phyloP scores from a whole-genome alignment of 2,797 vertebrate genomes.

The Hirundo rustica region DNA sequence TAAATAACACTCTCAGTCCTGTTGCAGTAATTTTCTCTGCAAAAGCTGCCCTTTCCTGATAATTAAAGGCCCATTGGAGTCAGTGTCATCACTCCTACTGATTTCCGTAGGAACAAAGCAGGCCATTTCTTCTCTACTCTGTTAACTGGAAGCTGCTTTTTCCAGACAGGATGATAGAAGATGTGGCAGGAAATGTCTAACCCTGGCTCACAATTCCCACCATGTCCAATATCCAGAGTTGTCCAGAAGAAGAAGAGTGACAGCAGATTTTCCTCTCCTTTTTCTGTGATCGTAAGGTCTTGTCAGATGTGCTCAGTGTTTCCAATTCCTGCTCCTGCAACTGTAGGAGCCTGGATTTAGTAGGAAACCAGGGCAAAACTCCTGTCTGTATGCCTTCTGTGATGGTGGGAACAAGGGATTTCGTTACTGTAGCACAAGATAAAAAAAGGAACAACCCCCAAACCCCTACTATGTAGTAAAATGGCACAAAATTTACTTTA shows the following conservation, averaged over 20 bases:
- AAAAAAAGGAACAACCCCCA: neutral
- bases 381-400: neutral
- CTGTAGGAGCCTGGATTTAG: neutral
- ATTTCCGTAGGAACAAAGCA: neutral
- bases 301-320: neutral
- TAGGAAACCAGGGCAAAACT: neutral
- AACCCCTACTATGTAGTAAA: neutral
- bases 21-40: conserved; percentile 41
- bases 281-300: neutral
- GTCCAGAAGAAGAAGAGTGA: neutral
- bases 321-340: neutral
- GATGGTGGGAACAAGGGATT: neutral
- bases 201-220: neutral
- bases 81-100: neutral
- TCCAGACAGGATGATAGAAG: neutral
- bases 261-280: neutral
- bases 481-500: neutral
- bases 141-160: neutral
- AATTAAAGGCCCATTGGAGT: neutral
- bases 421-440: neutral
- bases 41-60: neutral
- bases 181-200: neutral
- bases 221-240: neutral
- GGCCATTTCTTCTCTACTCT: neutral
- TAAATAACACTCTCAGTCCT: conserved; percentile 51